phyloP scores from a whole-genome alignment of 2,113 vertebrate species.

The Ictalurus furcatus region DNA sequence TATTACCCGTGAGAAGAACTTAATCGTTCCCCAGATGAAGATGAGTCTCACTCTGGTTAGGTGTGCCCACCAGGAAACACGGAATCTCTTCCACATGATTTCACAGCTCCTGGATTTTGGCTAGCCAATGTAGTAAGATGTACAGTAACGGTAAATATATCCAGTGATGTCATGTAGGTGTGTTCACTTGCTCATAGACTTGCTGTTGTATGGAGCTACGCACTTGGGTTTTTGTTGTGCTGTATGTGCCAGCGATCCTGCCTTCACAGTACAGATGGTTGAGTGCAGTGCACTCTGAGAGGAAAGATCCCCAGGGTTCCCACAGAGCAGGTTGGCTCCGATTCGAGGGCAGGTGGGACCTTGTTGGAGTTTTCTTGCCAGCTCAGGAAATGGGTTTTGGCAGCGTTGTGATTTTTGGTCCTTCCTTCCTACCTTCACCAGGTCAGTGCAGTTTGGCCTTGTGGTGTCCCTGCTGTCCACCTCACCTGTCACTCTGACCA shows the following conservation, averaged over 20 bases:
- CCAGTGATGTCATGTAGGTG: neutral
- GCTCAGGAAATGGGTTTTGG: neutral
- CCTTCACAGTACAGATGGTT: neutral
- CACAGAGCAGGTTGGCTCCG: slow-evolving; percentile 2
- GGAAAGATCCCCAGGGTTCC: neutral
- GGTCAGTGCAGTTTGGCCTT: neutral
- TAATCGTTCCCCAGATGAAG: neutral
- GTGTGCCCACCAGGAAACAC: neutral
- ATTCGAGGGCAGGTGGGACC: neutral
- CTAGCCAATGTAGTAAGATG: too few species aligned
- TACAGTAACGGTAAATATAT: neutral
- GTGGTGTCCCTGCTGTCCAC: neutral
- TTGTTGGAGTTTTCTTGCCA: neutral
- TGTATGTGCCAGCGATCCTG: neutral
- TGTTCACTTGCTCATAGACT: neutral
- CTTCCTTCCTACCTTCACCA: neutral
- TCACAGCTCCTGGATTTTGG: neutral
- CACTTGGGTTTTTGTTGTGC: neutral
- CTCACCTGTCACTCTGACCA: neutral
- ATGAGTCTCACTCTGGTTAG: neutral
- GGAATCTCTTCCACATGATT: neutral
- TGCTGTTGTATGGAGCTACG: neutral
- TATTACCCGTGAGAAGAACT: neutral
- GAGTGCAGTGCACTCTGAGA: neutral
- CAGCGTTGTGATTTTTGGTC: neutral